Base-by-base conservation (phyloP, 2,888 invertebrate genomes). In the Galerucella pusilla region DNA sequence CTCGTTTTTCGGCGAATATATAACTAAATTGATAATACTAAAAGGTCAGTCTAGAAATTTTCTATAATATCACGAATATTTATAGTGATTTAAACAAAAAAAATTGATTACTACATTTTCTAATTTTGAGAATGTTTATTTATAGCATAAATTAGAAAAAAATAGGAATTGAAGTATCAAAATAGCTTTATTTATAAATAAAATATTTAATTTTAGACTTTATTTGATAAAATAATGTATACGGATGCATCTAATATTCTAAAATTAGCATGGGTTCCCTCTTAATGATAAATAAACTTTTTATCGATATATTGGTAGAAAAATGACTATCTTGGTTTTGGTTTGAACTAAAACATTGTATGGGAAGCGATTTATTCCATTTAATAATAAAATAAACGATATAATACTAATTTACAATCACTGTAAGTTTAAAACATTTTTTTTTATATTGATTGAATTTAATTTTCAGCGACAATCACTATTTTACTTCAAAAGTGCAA, bases 41-140 rank as follows among this genome's bases (percentile, higher is more conserved):
- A 63, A 42, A 63, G 42, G 63, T 63, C 63, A 63, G 12, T 35
- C 35, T 14, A 14, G 1, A 14, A 61, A 28, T 25, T 60, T 60
- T 60, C 60, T 25, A 12, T 28, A 35, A 35, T 63, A 14, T 61
- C 63, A 63, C 63, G 63, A 63, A 35, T 63, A 63, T 63, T 63
- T 63, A 63, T 63, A 42, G 35, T 63, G 63, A 63, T 63, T 7
- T 42, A 7, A 42, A 42, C 63, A 42, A 63, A 35, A 63, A 14
- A 20, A 63, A 63, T 42, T 42, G 63, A 63, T 63, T 42, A n/a
- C 35, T 28, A 16, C 35, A 42, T 63, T 63, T 42, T 35, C 35
- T 42, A 63, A 63, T 42, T 63, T 16, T 42, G 42, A 16, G 16
- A 63, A 42, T n/a, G 28, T 63, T 35, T 63, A 16, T 35, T 63